Evolutionary conservation across 2,797 vertebrate species (phyloP).

Genomic region (Xerus rutilus): DNA sequence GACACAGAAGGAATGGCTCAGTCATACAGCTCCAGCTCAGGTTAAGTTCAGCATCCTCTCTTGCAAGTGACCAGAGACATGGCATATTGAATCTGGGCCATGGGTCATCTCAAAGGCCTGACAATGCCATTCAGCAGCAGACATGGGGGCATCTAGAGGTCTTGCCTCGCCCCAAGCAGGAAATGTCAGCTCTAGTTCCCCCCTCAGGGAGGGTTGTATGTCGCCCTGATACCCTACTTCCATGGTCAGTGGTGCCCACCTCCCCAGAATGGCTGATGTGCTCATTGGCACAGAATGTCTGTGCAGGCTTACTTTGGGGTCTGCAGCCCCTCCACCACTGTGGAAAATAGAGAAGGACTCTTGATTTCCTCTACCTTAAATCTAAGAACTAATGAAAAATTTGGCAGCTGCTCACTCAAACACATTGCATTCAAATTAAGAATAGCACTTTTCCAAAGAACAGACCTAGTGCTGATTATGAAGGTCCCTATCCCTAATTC

Average conservation of each 20-base stretch:
- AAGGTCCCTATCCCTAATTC: neutral
- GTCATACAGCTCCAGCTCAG: neutral
- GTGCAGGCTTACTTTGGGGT: neutral
- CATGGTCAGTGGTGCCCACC: neutral
- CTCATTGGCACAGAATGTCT: conserved; percentile 71
- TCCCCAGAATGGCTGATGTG: conserved; percentile 59
- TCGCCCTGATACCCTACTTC: neutral
- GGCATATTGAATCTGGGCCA: conserved; percentile 28
- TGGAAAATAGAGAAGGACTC: neutral
- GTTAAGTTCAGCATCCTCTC: conserved; percentile 25
- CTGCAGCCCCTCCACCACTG: neutral
- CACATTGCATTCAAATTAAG: neutral
- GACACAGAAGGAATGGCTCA: neutral
- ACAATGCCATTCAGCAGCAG: conserved; percentile 44
- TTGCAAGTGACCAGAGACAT: conserved; percentile 52
- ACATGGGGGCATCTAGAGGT: neutral
- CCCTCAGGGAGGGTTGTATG: neutral
- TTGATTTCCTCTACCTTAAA: neutral
- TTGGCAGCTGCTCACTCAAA: neutral
- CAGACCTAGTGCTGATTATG: neutral
- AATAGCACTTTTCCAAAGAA: neutral
- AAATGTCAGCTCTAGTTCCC: conserved; percentile 32
- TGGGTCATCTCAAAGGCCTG: conserved; percentile 70
- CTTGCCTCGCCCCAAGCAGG: conserved; percentile 48
- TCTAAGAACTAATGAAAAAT: neutral